Conservation (phyloP, 2,888 invertebrate genomes). For the Diaperis boleti region DNA sequence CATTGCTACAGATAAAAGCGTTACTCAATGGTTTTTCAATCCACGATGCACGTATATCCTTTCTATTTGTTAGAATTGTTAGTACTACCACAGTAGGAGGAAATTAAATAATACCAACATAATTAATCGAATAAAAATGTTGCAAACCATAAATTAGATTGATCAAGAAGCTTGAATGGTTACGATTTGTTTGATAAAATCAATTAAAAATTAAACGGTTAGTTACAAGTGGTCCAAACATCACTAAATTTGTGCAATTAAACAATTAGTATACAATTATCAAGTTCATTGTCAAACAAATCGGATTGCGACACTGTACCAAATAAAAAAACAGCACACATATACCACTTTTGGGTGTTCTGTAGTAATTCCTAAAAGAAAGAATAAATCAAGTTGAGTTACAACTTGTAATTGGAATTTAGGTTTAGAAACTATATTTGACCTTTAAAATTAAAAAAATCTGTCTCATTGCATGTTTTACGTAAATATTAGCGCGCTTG, state of each 20-base stretch:
- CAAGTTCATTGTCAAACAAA: neutral
- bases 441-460: no score
- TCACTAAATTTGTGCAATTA: neutral
- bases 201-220: constrained; percentile 1
- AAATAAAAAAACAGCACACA: no score
- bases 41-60: constrained; percentile 29
- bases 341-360: no score
- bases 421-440: no score
- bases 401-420: no score
- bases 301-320: neutral
- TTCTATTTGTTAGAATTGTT: constrained; percentile 23
- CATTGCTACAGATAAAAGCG: constrained; percentile 22
- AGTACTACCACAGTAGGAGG: constrained; percentile 8
- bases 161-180: neutral
- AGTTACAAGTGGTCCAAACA: constrained; percentile 9
- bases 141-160: constrained; percentile 11
- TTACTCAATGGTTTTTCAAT: constrained; percentile 26
- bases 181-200: constrained; percentile 1
- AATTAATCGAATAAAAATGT: constrained; percentile 16
- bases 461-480: no score
- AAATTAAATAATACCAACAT: constrained; percentile 19
- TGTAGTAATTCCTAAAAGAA: no score
- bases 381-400: no score
- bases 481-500: no score
- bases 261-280: neutral